Evolutionary conservation across 2,113 vertebrate species (phyloP).

Genomic region (Eptesicus fuscus): DNA sequence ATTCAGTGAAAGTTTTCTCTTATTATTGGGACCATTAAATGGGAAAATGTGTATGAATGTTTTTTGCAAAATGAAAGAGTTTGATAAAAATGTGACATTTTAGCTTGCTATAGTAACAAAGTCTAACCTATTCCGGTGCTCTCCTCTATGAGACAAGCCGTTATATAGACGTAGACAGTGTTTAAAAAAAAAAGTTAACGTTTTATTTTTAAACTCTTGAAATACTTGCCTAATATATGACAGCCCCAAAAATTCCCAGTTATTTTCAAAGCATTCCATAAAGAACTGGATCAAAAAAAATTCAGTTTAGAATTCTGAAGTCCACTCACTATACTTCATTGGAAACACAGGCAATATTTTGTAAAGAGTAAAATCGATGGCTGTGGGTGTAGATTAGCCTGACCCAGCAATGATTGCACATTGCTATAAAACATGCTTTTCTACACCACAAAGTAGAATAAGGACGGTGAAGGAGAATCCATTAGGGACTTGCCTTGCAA

Average conservation of each 20-base stretch:
- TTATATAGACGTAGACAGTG: no score
- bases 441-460: neutral
- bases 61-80: neutral
- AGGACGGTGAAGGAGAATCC: neutral
- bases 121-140: no score
- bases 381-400: neutral
- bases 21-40: neutral
- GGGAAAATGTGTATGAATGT: neutral
- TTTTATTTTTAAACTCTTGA: neutral
- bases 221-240: neutral
- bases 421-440: neutral
- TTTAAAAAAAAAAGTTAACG: neutral
- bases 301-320: neutral
- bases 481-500: neutral
- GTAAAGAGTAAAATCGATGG: neutral
- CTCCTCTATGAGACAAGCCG: no score
- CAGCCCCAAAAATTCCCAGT: neutral
- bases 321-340: neutral
- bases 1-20: neutral
- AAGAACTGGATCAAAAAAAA: neutral
- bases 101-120: no score
- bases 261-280: neutral
- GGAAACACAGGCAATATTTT: neutral
- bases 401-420: neutral
- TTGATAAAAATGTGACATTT: neutral